Conservation (phyloP, 2,888 invertebrate species). For the Trichopria drosophilae region DNA sequence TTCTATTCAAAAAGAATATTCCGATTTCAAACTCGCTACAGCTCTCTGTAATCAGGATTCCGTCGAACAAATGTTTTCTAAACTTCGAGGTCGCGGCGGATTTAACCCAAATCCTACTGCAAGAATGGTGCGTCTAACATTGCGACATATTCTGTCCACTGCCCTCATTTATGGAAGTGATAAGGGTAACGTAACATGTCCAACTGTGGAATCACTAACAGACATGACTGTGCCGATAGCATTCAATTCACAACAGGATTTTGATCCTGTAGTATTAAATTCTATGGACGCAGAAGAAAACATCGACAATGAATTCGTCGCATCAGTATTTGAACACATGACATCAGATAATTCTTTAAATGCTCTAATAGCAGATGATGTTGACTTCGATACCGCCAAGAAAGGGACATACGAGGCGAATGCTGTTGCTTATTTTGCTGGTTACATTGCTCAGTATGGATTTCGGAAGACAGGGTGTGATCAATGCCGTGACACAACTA, state of each 20-base stretch:
- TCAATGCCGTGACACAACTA: constrained; percentile 5
- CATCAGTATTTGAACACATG: too few relatives aligned
- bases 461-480: constrained; percentile 1
- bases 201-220: neutral
- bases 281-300: too few relatives aligned
- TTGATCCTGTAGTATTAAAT: too few relatives aligned
- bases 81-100: constrained; percentile 32
- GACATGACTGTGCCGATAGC: neutral
- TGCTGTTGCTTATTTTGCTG: constrained; percentile 14
- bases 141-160: constrained; percentile 28
- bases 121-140: constrained; percentile 23
- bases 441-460: constrained; percentile 12
- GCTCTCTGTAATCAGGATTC: constrained; percentile 31
- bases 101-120: constrained; percentile 33
- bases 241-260: too few relatives aligned
- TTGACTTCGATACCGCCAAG: neutral
- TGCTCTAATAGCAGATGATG: too few relatives aligned
- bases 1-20: constrained; percentile 5
- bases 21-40: constrained; percentile 24
- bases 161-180: constrained; percentile 23
- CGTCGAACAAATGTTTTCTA: constrained; percentile 32
- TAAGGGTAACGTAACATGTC: constrained; percentile 26
- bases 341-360: too few relatives aligned
- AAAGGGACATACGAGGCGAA: constrained; percentile 12
- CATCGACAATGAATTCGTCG: too few relatives aligned